Percentiles rank a stretch among this genome's conserved stretches.
Conservation (phyloP, 2,113 vertebrate species). For the Desmodus rotundus region DNA sequence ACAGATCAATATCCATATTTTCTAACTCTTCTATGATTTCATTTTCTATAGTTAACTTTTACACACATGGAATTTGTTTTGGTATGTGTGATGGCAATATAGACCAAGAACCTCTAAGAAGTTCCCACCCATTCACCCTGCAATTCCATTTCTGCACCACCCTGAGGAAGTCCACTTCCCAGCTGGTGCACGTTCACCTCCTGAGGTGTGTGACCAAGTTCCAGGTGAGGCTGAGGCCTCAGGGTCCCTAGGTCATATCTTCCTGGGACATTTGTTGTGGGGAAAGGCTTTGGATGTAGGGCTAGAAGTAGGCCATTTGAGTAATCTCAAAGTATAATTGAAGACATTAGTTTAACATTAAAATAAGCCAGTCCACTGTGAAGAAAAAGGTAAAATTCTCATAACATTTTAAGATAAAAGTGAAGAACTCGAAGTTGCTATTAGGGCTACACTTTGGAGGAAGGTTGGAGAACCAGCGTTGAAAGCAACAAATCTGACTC, state of each 20-base stretch:
- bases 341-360: background rate
- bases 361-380: background rate
- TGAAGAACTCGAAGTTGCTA: background rate
- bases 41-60: background rate
- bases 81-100: background rate
- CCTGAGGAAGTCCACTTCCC: background rate
- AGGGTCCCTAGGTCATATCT: background rate
- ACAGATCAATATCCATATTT: background rate
- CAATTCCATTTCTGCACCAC: background rate
- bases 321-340: background rate
- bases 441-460: background rate
- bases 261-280: background rate
- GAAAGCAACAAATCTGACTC: background rate
- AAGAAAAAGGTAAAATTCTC: background rate
- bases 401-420: background rate
- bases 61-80: background rate
- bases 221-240: background rate
- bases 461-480: background rate
- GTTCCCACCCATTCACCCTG: background rate
- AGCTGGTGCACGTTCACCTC: background rate
- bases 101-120: background rate
- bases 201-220: too few species aligned
- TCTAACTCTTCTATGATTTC: background rate
- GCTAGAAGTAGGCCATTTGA: background rate
- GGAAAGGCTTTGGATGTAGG: background rate